Evolutionary conservation across 1,140 invertebrate genomes (phyloP), one percentile per base, ranked within the genome.

Genomic region (Drosophila tristis): DNA sequence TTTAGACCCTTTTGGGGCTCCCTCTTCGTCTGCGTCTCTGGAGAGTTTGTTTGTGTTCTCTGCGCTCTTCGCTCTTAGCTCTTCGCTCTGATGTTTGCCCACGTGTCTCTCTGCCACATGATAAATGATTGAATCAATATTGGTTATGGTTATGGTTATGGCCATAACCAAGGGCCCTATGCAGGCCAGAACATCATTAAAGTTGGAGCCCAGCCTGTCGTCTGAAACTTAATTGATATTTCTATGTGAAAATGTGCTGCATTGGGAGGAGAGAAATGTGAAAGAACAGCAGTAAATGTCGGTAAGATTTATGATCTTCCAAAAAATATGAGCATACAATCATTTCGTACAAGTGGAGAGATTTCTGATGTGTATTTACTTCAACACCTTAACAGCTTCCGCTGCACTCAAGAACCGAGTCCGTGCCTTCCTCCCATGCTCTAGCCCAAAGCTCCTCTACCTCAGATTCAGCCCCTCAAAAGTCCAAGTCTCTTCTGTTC

Each of bases 131-230:
- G 51, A 70, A 70, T 15, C 68, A 70, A 58, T 64, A 68, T 26
- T 42, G 31, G 51, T 39, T 39, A n/a, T n/a, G n/a, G n/a, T n/a
- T n/a, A 39, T 39, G 35, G 35, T 39, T 39, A 39, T 39, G 35
- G 35, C 35, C 35, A 39, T 39, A 5, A 13, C 65, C 25, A 31
- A 39, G 13, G 66, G 66, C 64, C 31, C 26, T 58, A 70, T 70
- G 66, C 66, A 68, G 66, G 66, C 35, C 57, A 68, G 51, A 70
- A 68, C 66, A 70, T 68, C 66, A 68, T 70, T 70, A 70, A 49
- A 57, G 35, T 39, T 39, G 35, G 35, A 39, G 35, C 35, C 35
- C 35, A 39, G 31, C 16, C 66, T 48, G 66, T 54, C 64, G 63
- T 70, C 66, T 29, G 25, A n/a, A 13, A 15, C 68, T 70, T 70